A percentile compares a stretch with the other conserved stretches of the same genome.
Evolutionary conservation across 2,113 vertebrate genomes (phyloP).

Genomic region (Donacobius atricapilla): DNA sequence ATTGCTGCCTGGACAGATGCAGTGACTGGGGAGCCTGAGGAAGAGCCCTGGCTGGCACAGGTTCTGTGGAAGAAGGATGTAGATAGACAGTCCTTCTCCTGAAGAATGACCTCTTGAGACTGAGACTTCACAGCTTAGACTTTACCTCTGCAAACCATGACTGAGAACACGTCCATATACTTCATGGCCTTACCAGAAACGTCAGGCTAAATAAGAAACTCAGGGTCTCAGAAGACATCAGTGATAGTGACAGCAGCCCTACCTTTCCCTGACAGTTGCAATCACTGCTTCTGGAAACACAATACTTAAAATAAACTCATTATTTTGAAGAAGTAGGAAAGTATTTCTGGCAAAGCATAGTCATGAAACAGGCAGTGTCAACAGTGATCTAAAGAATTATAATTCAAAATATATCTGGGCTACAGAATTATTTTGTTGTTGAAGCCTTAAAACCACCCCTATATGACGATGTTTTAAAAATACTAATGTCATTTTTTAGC

Average conservation of each 20-base stretch:
- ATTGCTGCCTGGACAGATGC: not conserved
- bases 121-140: not conserved
- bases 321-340: not conserved
- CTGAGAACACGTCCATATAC: not conserved
- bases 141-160: not conserved
- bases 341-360: not conserved
- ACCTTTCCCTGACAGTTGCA: not conserved
- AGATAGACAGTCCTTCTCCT: not conserved
- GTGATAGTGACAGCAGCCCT: not conserved
- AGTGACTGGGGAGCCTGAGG: not conserved
- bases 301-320: not conserved
- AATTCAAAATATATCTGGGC: not conserved
- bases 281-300: not conserved
- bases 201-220: not conserved
- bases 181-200: not conserved
- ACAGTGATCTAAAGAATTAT: not conserved
- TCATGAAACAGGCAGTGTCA: not conserved
- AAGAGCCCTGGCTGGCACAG: not conserved
- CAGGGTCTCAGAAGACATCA: not conserved
- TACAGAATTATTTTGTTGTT: not conserved
- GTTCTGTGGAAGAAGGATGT: rapidly evolving
- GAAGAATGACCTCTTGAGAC: not conserved
- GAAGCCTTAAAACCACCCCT: not conserved
- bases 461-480: not conserved
- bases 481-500: not conserved